Conservation (phyloP, 2,797 vertebrate genomes). For the Hoplostethus atlanticus region DNA sequence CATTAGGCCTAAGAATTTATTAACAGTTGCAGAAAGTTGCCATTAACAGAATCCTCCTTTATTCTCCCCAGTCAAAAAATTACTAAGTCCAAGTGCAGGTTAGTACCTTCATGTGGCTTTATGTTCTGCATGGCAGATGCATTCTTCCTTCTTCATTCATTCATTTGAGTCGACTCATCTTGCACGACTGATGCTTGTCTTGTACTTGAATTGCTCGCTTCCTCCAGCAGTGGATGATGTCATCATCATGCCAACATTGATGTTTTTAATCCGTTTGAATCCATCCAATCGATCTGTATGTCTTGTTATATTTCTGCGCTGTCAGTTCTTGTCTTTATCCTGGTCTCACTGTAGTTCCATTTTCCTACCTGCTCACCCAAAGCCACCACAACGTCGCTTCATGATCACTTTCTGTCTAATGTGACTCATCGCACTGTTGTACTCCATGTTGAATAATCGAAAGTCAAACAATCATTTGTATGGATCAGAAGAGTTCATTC, state of each 20-base stretch:
- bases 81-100: slow-evolving; percentile 98
- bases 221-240: slow-evolving; percentile 14
- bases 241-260: background rate
- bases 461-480: background rate
- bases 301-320: slow-evolving; percentile 5
- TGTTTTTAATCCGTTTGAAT: background rate
- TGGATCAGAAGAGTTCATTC: background rate
- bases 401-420: background rate
- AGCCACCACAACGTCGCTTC: background rate
- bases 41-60: slow-evolving; percentile 66
- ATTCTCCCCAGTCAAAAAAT: slow-evolving; percentile 94
- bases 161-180: slow-evolving; percentile 21
- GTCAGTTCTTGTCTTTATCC: background rate
- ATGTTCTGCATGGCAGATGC: slow-evolving; percentile 42
- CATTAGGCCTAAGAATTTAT: slow-evolving; percentile 12
- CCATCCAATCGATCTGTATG: slow-evolving; percentile 3
- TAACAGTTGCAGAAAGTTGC: slow-evolving; percentile 48
- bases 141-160: slow-evolving; percentile 22
- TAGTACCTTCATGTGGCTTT: slow-evolving; percentile 78
- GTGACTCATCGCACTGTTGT: slow-evolving; percentile 5
- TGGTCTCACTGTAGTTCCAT: slow-evolving; percentile 23
- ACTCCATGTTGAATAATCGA: background rate
- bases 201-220: slow-evolving; percentile 19
- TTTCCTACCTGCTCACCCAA: slow-evolving; percentile 7
- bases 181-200: slow-evolving; percentile 49